phyloP scores from a whole-genome alignment of 2,888 invertebrate genomes.

The Doris montereyensis region DNA sequence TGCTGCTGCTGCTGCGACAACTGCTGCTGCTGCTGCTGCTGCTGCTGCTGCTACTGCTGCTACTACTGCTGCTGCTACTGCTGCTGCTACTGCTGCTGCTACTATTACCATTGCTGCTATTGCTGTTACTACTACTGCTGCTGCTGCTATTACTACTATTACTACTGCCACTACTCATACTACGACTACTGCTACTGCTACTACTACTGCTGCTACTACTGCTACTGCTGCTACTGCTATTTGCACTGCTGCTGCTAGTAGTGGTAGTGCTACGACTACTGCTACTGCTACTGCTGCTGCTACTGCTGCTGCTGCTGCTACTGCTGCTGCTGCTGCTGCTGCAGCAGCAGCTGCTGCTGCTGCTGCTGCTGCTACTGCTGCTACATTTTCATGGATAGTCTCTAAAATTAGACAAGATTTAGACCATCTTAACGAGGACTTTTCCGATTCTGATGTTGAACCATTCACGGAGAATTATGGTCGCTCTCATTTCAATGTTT shows the following conservation, averaged over 20 bases:
- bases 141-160: not conserved
- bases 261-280: not conserved
- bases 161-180: not conserved
- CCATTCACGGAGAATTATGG: no score
- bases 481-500: no score
- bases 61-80: not conserved
- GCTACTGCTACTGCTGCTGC: not conserved
- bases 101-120: not conserved
- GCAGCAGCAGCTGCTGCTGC: not conserved
- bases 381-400: not conserved
- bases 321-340: not conserved
- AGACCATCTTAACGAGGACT: no score
- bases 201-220: not conserved
- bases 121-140: not conserved
- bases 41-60: not conserved
- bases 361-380: not conserved
- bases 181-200: not conserved
- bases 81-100: not conserved
- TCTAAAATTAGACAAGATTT: no score
- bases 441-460: no score
- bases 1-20: not conserved
- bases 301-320: not conserved
- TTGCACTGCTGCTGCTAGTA: not conserved
- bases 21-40: not conserved
- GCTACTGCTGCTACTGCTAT: not conserved